A percentile compares a stretch with the other conserved stretches of the same genome.
Conservation (phyloP, 2,797 vertebrate genomes). For the Chiloscyllium punctatum region DNA sequence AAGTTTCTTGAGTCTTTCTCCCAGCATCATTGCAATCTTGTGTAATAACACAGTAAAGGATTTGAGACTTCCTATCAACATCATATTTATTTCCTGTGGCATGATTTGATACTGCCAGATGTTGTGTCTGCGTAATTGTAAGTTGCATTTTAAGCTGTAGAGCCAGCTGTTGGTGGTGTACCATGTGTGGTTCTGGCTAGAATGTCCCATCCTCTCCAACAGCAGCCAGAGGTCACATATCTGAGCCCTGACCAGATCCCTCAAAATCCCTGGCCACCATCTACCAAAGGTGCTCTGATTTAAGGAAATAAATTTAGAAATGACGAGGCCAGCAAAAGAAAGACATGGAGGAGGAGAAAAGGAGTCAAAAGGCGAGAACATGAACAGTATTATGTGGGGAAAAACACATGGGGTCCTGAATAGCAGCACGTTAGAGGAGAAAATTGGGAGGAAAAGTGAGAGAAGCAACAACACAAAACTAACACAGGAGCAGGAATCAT, state of each 20-base stretch:
- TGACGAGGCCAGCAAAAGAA: background rate
- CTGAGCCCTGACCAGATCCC: background rate
- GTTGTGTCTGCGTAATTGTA: slow-evolving; percentile 1
- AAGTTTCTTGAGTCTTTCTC: background rate
- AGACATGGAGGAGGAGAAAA: background rate
- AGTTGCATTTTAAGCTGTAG: background rate
- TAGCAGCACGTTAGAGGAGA: no score
- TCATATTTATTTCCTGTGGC: background rate
- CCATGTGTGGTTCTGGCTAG: background rate
- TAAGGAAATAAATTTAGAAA: background rate
- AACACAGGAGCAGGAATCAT: background rate
- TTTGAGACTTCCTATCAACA: background rate
- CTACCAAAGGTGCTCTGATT: background rate
- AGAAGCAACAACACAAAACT: background rate
- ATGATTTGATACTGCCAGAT: background rate
- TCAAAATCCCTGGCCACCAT: background rate
- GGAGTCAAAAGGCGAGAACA: background rate
- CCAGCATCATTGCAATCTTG: background rate
- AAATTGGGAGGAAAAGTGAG: no score
- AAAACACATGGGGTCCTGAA: background rate
- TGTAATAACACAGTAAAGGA: background rate
- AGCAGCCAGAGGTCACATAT: background rate
- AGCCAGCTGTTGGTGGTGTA: background rate
- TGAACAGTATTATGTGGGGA: background rate
- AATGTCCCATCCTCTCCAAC: background rate